Conservation (phyloP, 2,888 invertebrate species). For the Desoria tigrina region DNA sequence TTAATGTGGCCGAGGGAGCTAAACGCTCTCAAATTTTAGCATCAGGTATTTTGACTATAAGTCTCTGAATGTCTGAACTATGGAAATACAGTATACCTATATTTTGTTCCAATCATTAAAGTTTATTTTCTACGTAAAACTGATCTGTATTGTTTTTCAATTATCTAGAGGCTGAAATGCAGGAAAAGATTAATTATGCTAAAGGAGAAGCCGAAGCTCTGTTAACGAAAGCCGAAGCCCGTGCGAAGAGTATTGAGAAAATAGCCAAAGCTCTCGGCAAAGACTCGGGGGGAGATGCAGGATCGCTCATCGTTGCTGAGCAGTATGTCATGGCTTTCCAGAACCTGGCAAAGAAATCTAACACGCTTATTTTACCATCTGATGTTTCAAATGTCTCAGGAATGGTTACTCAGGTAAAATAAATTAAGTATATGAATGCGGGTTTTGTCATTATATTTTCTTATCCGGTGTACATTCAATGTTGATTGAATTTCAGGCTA, state of each 20-base stretch:
- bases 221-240: conserved; percentile 85
- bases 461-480: not conserved
- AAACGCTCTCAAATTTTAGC: conserved; percentile 85
- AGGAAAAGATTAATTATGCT: conserved; percentile 92
- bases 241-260: conserved; percentile 77
- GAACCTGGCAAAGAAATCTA: conserved; percentile 87
- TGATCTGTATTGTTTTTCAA: conserved; percentile 40
- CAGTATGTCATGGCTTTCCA: conserved; percentile 94
- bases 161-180: conserved; percentile 79
- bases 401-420: conserved; percentile 74
- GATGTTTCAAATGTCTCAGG: conserved; percentile 80
- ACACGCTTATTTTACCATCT: conserved; percentile 90
- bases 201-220: conserved; percentile 89
- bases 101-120: not conserved
- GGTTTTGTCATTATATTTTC: too few species aligned
- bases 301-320: conserved; percentile 88
- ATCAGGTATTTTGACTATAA: conserved; percentile 69
- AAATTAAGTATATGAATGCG: not conserved
- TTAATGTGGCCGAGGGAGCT: conserved; percentile 97
- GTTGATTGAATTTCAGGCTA: conserved; percentile 55
- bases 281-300: conserved; percentile 83
- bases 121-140: too few species aligned
- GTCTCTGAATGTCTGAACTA: not conserved
- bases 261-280: conserved; percentile 68
- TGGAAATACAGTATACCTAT: not conserved